Conservation (phyloP, 2,888 invertebrate genomes). For the Clanis bilineata region DNA sequence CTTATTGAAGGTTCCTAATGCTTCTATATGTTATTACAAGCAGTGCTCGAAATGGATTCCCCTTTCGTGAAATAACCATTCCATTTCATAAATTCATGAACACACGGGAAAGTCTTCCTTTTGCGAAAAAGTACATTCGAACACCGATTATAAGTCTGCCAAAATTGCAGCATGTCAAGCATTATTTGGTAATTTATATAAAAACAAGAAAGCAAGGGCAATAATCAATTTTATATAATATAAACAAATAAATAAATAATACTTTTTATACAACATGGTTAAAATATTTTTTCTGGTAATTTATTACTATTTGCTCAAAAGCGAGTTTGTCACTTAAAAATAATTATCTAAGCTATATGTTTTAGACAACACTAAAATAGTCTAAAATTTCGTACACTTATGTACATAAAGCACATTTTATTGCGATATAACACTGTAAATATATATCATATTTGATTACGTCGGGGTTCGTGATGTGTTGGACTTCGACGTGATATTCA, state of each 20-base stretch:
- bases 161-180: background rate
- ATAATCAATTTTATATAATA: background rate
- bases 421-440: conserved; percentile 21
- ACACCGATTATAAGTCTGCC: background rate
- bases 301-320: background rate
- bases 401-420: conserved; percentile 15
- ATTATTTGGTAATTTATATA: background rate
- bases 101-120: too few relatives aligned
- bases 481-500: background rate
- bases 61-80: too few relatives aligned
- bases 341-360: conserved; percentile 19
- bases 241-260: background rate
- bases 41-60: too few relatives aligned
- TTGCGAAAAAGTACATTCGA: too few relatives aligned
- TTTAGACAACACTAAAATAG: background rate
- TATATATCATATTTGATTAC: conserved; percentile 23
- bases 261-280: background rate
- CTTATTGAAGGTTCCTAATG: too few relatives aligned
- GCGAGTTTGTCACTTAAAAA: conserved; percentile 3
- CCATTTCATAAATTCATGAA: too few relatives aligned
- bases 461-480: background rate
- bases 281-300: background rate
- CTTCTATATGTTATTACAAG: too few relatives aligned
- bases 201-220: background rate
- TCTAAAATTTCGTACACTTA: conserved; percentile 10